Base-by-base conservation (phyloP, 2,113 vertebrate genomes). In the Podocnemis expansa region DNA sequence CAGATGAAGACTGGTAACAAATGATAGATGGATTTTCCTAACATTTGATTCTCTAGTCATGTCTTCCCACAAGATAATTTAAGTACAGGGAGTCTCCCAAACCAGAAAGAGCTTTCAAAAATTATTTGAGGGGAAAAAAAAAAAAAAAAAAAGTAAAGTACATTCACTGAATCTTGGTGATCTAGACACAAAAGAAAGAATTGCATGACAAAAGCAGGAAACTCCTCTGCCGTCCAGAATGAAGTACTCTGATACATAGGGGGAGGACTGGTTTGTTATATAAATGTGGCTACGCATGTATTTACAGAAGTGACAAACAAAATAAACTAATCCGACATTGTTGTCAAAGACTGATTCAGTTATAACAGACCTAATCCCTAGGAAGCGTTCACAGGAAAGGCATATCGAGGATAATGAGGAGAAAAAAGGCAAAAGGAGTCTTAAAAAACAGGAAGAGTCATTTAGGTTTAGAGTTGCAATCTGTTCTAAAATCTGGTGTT, bases 141-240 rank as follows among this genome's bases (percentile, higher is more conserved):
- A 56, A 41, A 51, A 85, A 47, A 47, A 47, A 94, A 29, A 58
- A 58, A 34, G 76, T 89, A 11, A 51, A 94, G 76, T 41, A 89
- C 29, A 34, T 67, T 31, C 31, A 31, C 34, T 73, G 41, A 41
- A 75, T 75, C 24, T 14, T 75, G 27, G 41, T 27, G 6, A 24
- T 75, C 41, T 41, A 14, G 12, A 43, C 22, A 41, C 6, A 27
- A 75, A 75, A 41, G 38, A 19, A 78, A 84, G 94, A 93, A 93
- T 96, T 93, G 96, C 91, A 96, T 85, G 93, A 93, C 93, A 95
- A n/a, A n/a, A 90, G 94, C 94, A 96, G 93, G 94, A 97, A 97
- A 95, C 90, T 89, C 93, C 82, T 96, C 90, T 91, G 94, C 73
- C 82, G 13, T 90, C 87, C 86, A 90, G 63, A 10, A 38, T 70